Evolutionary conservation across 2,888 invertebrate genomes (phyloP), one percentile per base, ranked within the genome.

Genomic region (Chorisops tibialis): DNA sequence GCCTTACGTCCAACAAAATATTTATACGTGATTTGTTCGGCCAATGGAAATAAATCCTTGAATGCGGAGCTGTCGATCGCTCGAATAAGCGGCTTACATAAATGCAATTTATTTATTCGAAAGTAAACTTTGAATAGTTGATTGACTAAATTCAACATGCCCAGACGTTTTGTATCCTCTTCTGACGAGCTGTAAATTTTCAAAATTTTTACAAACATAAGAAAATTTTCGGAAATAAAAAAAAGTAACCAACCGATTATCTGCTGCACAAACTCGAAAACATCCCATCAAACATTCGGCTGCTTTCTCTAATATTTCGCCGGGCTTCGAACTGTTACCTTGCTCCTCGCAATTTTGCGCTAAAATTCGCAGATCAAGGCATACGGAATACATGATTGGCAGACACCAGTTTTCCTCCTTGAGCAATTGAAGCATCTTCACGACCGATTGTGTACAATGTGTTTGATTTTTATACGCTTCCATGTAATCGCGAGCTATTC

Each of bases 321-420:
- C 81, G 0, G 81, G 80, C 65, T 84, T 85, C 7, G 76, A 74
- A 9, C 74, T 75, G 7, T 70, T 73, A 38, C 81, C 78, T 54
- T 80, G 76, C 65, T 80, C 81, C 74, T 95, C 94, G 22, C 91
- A 92, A 74, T 87, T 85, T 65, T 89, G 85, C 1, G 92, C 91
- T 59, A 93, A 81, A n/a, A 89, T 81, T 59, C 98, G 81, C 41
- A 99, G 80, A 77, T 99, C 98, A 14, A 94, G 81, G 70, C 95
- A 94, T 12, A 93, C 85, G 0, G 87, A 84, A 72, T 93, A 93
- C 89, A 98, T 91, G 7, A 98, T 84, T 0, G 95, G 92, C n/a
- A 99, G 79, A 68, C 90, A 89, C 98, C 98, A 99, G 76, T 98
- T 98, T 71, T 95, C 95, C 69, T 97, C 97, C 69, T 93, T 94